Percentiles rank a stretch among this genome's conserved stretches.
phyloP scores from a whole-genome alignment of 2,113 vertebrate genomes.

The Petrocephalus zakoni region DNA sequence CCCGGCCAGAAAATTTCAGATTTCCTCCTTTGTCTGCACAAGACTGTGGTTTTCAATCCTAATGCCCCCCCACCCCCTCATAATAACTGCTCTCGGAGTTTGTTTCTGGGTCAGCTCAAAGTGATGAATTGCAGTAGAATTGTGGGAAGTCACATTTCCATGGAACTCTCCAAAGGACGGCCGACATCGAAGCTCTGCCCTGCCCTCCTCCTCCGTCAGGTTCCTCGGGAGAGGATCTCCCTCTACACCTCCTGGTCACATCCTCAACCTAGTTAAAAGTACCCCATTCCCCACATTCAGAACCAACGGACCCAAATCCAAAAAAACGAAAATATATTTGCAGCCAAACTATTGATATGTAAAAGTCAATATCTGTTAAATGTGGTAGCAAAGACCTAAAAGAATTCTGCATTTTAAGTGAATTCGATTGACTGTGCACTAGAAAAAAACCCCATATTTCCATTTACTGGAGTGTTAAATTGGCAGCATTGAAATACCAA shows the following conservation, averaged over 20 bases:
- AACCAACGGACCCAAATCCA: background rate
- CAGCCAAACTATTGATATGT: background rate
- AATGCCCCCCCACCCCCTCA: background rate
- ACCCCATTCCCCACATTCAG: background rate
- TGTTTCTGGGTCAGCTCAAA: slow-evolving; percentile 1
- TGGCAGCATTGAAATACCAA: background rate
- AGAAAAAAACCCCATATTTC: background rate
- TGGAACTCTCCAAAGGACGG: background rate
- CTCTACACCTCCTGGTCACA: background rate
- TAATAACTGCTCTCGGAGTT: background rate
- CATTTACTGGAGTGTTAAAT: background rate
- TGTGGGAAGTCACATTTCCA: background rate
- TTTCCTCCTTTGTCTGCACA: background rate
- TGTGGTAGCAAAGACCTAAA: background rate
- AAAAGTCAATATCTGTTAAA: background rate
- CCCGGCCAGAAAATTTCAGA: slow-evolving; percentile 16
- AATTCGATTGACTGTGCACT: background rate
- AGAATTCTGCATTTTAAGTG: background rate
- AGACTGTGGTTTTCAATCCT: background rate
- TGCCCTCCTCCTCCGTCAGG: background rate
- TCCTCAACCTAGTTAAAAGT: background rate
- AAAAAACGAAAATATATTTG: background rate
- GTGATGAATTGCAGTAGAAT: background rate
- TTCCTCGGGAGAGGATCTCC: background rate
- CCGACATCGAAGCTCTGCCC: background rate